Evolutionary conservation across 2,113 vertebrate species (phyloP), one percentile per base, ranked within the genome.

Genomic region (human (Homo sapiens)): DNA sequence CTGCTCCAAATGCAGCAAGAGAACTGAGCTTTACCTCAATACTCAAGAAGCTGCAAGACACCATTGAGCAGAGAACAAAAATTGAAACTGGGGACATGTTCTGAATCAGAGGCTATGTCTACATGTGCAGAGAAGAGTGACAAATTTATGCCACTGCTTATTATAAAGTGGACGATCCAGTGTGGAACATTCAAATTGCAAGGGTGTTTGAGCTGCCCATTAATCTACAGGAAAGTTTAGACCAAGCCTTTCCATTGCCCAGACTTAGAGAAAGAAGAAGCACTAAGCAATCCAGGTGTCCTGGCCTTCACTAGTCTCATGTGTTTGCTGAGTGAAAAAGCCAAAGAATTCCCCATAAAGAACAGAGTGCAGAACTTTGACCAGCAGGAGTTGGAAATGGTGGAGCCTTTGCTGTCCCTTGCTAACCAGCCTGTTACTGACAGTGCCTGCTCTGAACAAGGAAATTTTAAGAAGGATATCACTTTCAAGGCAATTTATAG

Each of bases 141-240:
- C 99, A 99, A 98, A 99, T 99, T 97, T 99, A 97, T 72, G 99
- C 99, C 43, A 99, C 97, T 0, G 95, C 95, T 48, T 99, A 98
- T 80, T 99, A 99, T 98, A 99, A 99, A 98, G 99, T 99, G 90
- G 98, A 99, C 2, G 99, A 99, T 97, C 99, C 99, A 1, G 79
- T 99, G 94, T 99, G 99, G 98, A 98, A 98, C 48, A 94, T 98
- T 89, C 99, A 99, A 98, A 99, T 99, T 80, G 98, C 98, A 17
- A 99, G 99, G 98, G 99, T 99, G 99, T 98, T 99, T 96, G 99
- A 99, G 94, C 98, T 99, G 50, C 99, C 99, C 3, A 93, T 90
- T 96, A 98, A 64, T 99, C 75, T 99, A 99, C 81, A 98, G 98
- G 97, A 98, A 98, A 97, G 99, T 99, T 96, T 99, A 99, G 99